Percentiles rank a stretch among this genome's conserved stretches.
Conservation (phyloP, 1,140 invertebrate genomes). For the Drosophila asahinai region DNA sequence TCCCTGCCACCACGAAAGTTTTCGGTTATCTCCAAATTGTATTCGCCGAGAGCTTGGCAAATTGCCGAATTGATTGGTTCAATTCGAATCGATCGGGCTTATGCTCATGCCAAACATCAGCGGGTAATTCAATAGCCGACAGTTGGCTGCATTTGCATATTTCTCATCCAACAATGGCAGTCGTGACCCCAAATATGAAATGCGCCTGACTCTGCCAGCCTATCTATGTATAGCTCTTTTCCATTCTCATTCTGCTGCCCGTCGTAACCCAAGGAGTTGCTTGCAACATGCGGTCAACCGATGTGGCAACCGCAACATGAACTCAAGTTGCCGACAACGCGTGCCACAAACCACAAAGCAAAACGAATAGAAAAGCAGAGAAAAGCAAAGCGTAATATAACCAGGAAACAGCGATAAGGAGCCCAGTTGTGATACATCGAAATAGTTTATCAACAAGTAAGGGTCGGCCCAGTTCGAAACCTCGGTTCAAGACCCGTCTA, state of each 20-base stretch:
- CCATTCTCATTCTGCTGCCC: constrained; percentile 4
- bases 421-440: constrained; percentile 2
- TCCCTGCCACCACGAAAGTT: constrained; percentile 10
- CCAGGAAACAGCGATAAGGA: constrained; percentile 8
- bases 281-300: constrained; percentile 66
- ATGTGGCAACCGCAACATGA: constrained; percentile 52
- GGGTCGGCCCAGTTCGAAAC: too few species aligned
- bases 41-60: constrained; percentile 20
- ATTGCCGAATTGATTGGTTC: constrained; percentile 46
- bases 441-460: too few species aligned
- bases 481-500: too few species aligned
- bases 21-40: not conserved
- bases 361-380: constrained; percentile 13
- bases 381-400: not conserved
- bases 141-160: constrained; percentile 59
- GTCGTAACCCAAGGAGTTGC: constrained; percentile 32
- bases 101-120: constrained; percentile 59
- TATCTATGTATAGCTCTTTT: not conserved
- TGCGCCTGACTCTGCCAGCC: constrained; percentile 14
- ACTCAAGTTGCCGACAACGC: constrained; percentile 69
- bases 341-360: constrained; percentile 61
- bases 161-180: constrained; percentile 24
- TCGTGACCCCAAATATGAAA: constrained; percentile 53
- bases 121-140: constrained; percentile 68
- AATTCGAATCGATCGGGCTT: constrained; percentile 44